Evolutionary conservation across 2,888 invertebrate genomes (phyloP), one percentile per base, ranked within the genome.

Genomic region (Drosophila kuntzei): DNA sequence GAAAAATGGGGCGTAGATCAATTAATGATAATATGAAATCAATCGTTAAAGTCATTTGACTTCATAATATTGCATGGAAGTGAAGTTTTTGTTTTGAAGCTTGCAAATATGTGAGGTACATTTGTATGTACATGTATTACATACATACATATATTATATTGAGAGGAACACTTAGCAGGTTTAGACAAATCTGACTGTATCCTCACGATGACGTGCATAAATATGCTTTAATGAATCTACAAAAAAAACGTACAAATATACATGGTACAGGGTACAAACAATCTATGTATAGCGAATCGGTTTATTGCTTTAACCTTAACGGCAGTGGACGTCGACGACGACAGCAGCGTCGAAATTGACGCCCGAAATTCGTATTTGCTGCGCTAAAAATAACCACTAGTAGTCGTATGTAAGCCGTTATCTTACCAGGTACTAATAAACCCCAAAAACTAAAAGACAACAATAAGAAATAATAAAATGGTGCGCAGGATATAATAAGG

Each of bases 321-420:
- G 68, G 65, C 76, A n/a, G n/a, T n/a, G n/a, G n/a, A n/a, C n/a
- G n/a, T n/a, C n/a, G n/a, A n/a, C n/a, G n/a, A n/a, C n/a, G n/a
- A n/a, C n/a, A n/a, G n/a, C 37, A 14, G 18, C 20, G 22, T 43
- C 25, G 20, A n/a, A 59, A 39, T 32, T 29, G 34, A 18, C 61
- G 62, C 47, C 36, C 36, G 61, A 60, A 54, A 70, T 70, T 65
- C 67, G 76, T 71, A 71, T 76, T 61, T 43, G 58, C 41, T 62
- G 57, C 54, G 49, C 67, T 76, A 67, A 72, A 77, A 72, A 69
- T 77, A 76, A 64, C 59, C 36, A 64, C 59, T 32, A 66, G 65
- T 14, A 41, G 20, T 12, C 41, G 41, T 20, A 12, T 12, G 20
- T 41, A 20, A 20, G 41, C 20, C 9, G 58, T 64, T 68, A 76